Conservation (phyloP, 1,140 invertebrate genomes). For the Leptoteleia sp. region DNA sequence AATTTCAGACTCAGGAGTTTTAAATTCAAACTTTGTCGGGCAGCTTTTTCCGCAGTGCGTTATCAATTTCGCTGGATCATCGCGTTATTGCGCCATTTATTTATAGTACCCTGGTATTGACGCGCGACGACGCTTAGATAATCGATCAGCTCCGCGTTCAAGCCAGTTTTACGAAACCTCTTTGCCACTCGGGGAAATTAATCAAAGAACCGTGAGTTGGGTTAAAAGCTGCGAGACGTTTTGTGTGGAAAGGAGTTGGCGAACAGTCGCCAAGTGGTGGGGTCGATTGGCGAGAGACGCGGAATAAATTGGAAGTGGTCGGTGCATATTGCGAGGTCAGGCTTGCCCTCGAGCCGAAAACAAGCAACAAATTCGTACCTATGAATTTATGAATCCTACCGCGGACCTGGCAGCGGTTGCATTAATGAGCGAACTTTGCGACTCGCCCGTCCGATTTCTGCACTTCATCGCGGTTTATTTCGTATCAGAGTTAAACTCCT, state of each 20-base stretch:
- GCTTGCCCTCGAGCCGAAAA: slow-evolving; percentile 53
- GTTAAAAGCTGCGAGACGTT: slow-evolving; percentile 3
- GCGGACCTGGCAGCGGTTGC: too few relatives aligned
- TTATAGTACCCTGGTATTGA: too few relatives aligned
- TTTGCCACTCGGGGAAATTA: background rate
- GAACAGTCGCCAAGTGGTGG: slow-evolving; percentile 50
- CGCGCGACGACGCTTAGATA: too few relatives aligned
- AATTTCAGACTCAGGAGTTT: too few relatives aligned
- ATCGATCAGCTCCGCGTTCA: too few relatives aligned
- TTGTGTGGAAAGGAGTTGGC: slow-evolving; percentile 13
- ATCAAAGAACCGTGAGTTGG: background rate
- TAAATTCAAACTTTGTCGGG: too few relatives aligned
- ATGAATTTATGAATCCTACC: slow-evolving; percentile 37
- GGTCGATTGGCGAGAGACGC: slow-evolving; percentile 28
- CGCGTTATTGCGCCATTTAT: too few relatives aligned
- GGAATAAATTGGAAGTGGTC: slow-evolving; percentile 67
- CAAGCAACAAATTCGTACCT: slow-evolving; percentile 52
- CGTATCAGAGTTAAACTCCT: background rate
- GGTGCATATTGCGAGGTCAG: slow-evolving; percentile 69
- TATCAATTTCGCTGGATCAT: too few relatives aligned
- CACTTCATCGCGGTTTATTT: too few relatives aligned
- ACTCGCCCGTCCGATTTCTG: slow-evolving; percentile 7
- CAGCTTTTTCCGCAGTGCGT: too few relatives aligned
- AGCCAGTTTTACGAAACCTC: too few relatives aligned
- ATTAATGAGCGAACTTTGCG: slow-evolving; percentile 30